Base-by-base conservation (phyloP, 2,113 vertebrate species). In the Campylomormyrus numenius region DNA sequence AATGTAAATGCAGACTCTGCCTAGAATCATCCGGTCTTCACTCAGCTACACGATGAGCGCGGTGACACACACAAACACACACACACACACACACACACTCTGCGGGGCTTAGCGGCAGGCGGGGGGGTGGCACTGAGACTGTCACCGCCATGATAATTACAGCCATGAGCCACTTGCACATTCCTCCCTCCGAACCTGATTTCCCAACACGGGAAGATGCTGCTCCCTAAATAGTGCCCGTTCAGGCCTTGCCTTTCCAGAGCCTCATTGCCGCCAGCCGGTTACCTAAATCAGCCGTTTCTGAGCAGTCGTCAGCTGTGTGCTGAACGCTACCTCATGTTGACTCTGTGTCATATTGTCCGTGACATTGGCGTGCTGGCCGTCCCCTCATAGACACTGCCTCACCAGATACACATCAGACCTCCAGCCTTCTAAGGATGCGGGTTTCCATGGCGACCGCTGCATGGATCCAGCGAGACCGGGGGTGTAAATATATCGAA, bases 391-490 rank as follows among this genome's bases (percentile, higher is more conserved):
- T 5, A 70, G 84, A 87, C 52, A 49, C 11, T 74, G 53, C n/a
- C 11, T 48, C 27, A 39, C 56, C 83, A 87, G 89, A 87, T 87
- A 66, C 21, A 27, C n/a, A 87, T 62, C 84, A 74, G 89, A 74
- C 53, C 53, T 66, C 45, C 85, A 46, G 74, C 15, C 87, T 84
- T 50, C 27, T 83, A 90, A 90, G 89, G 91, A 91, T 80, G 50
- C 21, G 19, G 70, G 94, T 95, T 93, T 92, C 95, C 93, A 95
- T 94, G 93, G 94, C 92, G 94, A 96, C 94, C 90, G 56, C 62
- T 92, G 89, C 91, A 88, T 90, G 77, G 91, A 94, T 93, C 91
- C 89, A 77, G 92, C 88, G 89, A 88, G 85, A 93, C 85, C 80
- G 50, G 85, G 39, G 19, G 56, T 45, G 84, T 91, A 88, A 88